Conservation (phyloP, 2,113 vertebrate species). For the Abramis brama region DNA sequence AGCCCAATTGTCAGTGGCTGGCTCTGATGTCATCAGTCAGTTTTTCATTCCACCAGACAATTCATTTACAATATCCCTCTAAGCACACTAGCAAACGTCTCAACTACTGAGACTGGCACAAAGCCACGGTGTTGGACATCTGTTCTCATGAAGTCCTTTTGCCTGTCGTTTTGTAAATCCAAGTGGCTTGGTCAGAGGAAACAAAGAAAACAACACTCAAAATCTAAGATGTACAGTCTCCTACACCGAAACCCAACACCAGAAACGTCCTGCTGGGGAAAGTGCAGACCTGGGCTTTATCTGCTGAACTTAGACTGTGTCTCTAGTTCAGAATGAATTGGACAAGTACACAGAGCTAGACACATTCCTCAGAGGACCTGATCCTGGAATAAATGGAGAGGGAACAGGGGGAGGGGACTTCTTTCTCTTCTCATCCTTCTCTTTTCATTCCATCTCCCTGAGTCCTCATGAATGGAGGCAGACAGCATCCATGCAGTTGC, state of each 20-base stretch:
- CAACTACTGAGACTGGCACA: slow-evolving; percentile 42
- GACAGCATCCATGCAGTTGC: slow-evolving; percentile 72
- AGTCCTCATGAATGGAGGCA: slow-evolving; percentile 72
- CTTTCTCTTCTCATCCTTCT: slow-evolving; percentile 34
- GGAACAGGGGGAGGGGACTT: slow-evolving; percentile 33
- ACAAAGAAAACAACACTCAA: slow-evolving; percentile 41
- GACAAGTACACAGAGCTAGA: slow-evolving; percentile 41
- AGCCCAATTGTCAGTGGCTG: slow-evolving; percentile 42
- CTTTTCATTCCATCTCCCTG: slow-evolving; percentile 50
- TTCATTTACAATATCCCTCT: slow-evolving; percentile 1
- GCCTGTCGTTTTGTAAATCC: slow-evolving; percentile 34
- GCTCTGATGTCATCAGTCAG: slow-evolving; percentile 43
- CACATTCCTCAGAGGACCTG: slow-evolving; percentile 47
- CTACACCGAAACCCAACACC: slow-evolving; percentile 50
- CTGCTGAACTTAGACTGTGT: slow-evolving; percentile 43
- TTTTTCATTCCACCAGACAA: slow-evolving; percentile 20
- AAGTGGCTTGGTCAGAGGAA: neutral
- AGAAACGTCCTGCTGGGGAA: slow-evolving; percentile 47
- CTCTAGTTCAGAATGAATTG: slow-evolving; percentile 44
- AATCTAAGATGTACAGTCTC: slow-evolving; percentile 54
- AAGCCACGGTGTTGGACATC: slow-evolving; percentile 26
- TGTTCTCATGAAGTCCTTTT: slow-evolving; percentile 42
- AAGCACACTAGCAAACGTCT: slow-evolving; percentile 32
- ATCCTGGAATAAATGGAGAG: slow-evolving; percentile 36
- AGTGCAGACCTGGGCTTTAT: slow-evolving; percentile 59